These are phyloP conservation scores for Paralichthys olivaceus DNA, from an alignment of 2,113 vertebrate species.

Conservation along the genomic window DNA sequence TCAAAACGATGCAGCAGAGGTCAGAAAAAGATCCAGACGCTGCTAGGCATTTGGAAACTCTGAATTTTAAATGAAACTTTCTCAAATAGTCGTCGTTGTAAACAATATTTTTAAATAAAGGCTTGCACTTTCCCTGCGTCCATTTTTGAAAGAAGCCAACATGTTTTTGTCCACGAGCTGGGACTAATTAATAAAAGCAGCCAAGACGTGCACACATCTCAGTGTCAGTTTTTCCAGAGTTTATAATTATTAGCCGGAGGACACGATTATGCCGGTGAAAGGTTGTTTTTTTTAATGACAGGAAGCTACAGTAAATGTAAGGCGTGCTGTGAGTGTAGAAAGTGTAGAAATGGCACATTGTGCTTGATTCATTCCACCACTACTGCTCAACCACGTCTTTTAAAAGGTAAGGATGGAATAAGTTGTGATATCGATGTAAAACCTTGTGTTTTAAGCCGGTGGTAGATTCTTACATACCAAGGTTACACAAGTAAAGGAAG, in stretches of 20 bases:
- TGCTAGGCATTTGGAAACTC: background rate
- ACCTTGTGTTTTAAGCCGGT: background rate
- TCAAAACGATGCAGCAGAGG: background rate
- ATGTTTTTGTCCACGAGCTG: conserved; percentile 36
- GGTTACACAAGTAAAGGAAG: conserved; percentile 8
- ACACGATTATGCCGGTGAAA: conserved; percentile 57
- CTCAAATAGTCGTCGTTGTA: too few species aligned
- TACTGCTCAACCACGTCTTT: background rate
- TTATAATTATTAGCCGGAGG: conserved; percentile 70
- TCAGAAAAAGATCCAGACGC: background rate
- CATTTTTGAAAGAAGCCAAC: conserved; percentile 9
- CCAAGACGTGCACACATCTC: conserved; percentile 42
- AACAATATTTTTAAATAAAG: conserved; percentile 19
- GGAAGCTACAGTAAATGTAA: conserved; percentile 30
- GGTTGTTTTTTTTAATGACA: conserved; percentile 48
- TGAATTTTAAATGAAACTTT: background rate
- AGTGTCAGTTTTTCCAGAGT: conserved; percentile 57
- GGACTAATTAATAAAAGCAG: conserved; percentile 61
- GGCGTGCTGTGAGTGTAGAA: conserved; percentile 31
- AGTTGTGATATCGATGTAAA: conserved; percentile 8
- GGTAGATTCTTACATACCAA: background rate
- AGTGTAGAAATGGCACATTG: conserved; percentile 34
- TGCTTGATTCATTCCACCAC: conserved; percentile 10
- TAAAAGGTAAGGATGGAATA: background rate
- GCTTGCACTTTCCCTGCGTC: background rate